These are phyloP conservation scores for Choloepus hoffmanni DNA, from an alignment of 2,113 vertebrate species.

Conservation along the genomic window DNA sequence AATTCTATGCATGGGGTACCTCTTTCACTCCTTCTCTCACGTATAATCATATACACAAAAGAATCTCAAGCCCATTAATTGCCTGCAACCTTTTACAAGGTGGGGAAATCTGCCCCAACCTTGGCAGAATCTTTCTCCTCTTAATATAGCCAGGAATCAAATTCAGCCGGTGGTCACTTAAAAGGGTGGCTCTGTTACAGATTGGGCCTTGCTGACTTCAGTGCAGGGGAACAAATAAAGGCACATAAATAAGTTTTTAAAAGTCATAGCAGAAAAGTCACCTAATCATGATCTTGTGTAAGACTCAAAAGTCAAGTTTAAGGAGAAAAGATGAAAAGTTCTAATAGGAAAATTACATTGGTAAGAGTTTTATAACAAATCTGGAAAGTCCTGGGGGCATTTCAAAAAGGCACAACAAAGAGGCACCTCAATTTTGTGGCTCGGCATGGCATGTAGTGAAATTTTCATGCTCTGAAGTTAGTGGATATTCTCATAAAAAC, in stretches of 20 bases:
- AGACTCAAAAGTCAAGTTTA: slow-evolving; percentile 24
- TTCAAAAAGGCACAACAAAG: slow-evolving; percentile 28
- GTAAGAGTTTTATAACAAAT: slow-evolving; percentile 3
- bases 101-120: slow-evolving; percentile 54
- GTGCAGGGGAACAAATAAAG: slow-evolving; percentile 65
- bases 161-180: slow-evolving; percentile 40
- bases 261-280: background rate
- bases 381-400: background rate
- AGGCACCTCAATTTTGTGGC: slow-evolving; percentile 2
- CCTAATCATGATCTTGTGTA: background rate
- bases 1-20: slow-evolving; percentile 55
- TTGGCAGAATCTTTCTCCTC: slow-evolving; percentile 52
- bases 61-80: slow-evolving; percentile 54
- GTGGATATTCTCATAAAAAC: background rate
- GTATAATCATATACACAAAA: slow-evolving; percentile 58
- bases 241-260: background rate
- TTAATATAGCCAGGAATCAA: slow-evolving; percentile 69
- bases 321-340: slow-evolving; percentile 51
- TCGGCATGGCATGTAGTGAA: background rate
- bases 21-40: slow-evolving; percentile 56
- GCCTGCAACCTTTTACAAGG: slow-evolving; percentile 40
- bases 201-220: slow-evolving; percentile 55
- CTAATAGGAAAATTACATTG: slow-evolving; percentile 42
- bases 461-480: background rate
- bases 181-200: slow-evolving; percentile 58